These are phyloP conservation scores for Larimichthys crocea DNA, from an alignment of 2,113 vertebrate genomes.

Conservation along the genomic window DNA sequence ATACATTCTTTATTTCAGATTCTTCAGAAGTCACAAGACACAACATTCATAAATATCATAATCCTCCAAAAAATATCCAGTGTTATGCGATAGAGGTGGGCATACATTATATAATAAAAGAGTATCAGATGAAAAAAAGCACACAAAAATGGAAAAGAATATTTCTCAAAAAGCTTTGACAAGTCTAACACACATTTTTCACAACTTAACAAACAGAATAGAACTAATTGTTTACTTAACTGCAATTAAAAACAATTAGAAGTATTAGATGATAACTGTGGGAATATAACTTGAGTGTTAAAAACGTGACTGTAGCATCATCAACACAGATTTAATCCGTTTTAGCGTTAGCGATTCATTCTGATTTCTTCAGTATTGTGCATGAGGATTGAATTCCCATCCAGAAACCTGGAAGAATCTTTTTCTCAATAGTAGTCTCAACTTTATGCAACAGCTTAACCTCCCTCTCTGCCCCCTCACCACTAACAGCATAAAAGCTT, in stretches of 20 bases:
- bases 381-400: slow-evolving; percentile 68
- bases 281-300: neutral
- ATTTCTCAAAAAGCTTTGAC: neutral
- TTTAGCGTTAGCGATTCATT: slow-evolving; percentile 8
- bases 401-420: slow-evolving; percentile 74
- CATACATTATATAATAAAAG: neutral
- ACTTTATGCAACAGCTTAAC: slow-evolving; percentile 55
- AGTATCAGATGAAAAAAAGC: neutral
- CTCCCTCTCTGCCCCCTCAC: slow-evolving; percentile 49
- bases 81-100: neutral
- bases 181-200: neutral
- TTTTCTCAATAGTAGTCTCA: slow-evolving; percentile 40
- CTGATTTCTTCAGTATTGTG: slow-evolving; percentile 53
- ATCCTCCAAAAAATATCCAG: neutral
- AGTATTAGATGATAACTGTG: neutral
- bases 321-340: neutral
- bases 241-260: neutral
- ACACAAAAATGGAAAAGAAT: slow-evolving; percentile 21
- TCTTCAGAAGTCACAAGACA: neutral
- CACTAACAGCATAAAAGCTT: slow-evolving; percentile 49
- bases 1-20: slow-evolving; percentile 48
- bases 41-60: neutral
- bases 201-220: neutral
- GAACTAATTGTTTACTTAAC: neutral
- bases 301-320: neutral